These are phyloP conservation scores for Hippocampus comes DNA, from an alignment of 2,113 vertebrate species.

Conservation along the genomic window DNA sequence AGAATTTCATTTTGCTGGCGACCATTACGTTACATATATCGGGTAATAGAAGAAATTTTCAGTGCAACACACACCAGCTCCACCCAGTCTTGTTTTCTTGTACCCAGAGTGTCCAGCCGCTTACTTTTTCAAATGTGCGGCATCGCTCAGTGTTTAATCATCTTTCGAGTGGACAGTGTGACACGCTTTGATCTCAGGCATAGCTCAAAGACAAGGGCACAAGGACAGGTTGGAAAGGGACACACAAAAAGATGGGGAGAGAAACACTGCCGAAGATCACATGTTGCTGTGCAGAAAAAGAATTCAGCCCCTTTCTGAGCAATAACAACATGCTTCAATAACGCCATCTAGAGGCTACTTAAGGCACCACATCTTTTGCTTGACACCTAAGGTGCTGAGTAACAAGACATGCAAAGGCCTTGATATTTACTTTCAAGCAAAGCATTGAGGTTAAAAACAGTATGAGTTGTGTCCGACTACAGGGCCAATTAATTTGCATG, in stretches of 20 bases:
- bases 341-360: conserved; percentile 56
- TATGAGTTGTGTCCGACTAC: not conserved
- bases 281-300: conserved; percentile 46
- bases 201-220: conserved; percentile 11
- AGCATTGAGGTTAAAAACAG: not conserved
- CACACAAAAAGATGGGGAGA: conserved; percentile 26
- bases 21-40: conserved; percentile 28
- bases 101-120: conserved; percentile 15
- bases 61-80: conserved; percentile 35
- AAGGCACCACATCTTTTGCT: not conserved
- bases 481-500: not conserved
- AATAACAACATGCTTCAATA: conserved; percentile 40
- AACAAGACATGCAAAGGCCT: not conserved
- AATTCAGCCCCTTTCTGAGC: conserved; percentile 16
- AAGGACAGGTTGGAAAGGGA: conserved; percentile 12
- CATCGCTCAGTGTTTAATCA: conserved; percentile 48
- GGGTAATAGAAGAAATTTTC: conserved; percentile 37
- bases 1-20: conserved; percentile 19
- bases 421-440: not conserved
- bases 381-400: not conserved
- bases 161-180: conserved; percentile 50
- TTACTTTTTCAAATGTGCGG: conserved; percentile 38
- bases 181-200: conserved; percentile 34
- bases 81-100: conserved; percentile 23
- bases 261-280: conserved; percentile 46